Evolutionary conservation across 2,888 invertebrate genomes (phyloP).

Genomic region (Salpingus planirostris): DNA sequence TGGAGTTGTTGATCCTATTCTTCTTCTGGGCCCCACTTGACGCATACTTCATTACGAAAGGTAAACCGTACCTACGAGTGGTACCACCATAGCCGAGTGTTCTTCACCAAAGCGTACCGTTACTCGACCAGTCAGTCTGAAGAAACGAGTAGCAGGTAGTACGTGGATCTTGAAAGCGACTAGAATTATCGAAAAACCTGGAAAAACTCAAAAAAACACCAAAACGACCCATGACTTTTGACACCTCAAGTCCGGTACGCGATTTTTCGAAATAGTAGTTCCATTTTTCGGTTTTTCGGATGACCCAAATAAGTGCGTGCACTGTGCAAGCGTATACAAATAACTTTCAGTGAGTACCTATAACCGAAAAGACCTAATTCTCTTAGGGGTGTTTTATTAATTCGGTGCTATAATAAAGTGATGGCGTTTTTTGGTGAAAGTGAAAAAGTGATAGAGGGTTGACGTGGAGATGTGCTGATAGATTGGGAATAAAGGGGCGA

Average conservation of each 20-base stretch:
- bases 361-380: no score
- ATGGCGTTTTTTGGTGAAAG: no score
- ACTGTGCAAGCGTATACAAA: neutral
- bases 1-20: constrained; percentile 6
- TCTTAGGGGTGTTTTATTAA: neutral
- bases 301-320: constrained; percentile 17
- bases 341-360: neutral
- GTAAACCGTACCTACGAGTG: neutral
- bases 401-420: constrained; percentile 1
- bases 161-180: no score
- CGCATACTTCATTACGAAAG: neutral
- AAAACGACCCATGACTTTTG: constrained; percentile 1
- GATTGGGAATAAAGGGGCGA: neutral
- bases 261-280: constrained; percentile 4
- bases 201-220: no score
- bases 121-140: constrained; percentile 24
- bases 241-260: neutral
- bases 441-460: no score
- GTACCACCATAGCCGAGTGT: constrained; percentile 11
- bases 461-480: constrained; percentile 2
- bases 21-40: constrained; percentile 18
- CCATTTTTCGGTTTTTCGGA: constrained; percentile 4
- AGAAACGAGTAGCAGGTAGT: no score
- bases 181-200: constrained; percentile 1
- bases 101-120: constrained; percentile 23